Conservation (phyloP, 2,113 vertebrate species). For the Cyprinus carpio region DNA sequence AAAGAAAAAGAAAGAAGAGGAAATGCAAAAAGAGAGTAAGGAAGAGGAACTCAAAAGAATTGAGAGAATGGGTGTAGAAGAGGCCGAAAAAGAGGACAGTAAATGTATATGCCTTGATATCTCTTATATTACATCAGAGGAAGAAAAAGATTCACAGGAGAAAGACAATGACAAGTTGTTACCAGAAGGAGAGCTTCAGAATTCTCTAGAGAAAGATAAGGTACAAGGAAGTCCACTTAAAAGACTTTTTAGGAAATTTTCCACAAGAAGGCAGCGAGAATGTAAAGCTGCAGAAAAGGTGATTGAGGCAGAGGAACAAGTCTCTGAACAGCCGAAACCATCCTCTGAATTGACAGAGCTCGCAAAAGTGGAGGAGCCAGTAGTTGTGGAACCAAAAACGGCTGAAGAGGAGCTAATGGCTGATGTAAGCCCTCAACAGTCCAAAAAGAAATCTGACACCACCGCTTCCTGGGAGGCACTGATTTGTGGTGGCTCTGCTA, state of each 20-base stretch:
- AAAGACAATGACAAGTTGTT: not conserved
- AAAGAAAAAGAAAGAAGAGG: slow-evolving; percentile 84
- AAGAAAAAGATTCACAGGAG: slow-evolving; percentile 47
- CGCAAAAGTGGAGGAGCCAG: slow-evolving; percentile 71
- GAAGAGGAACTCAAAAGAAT: slow-evolving; percentile 60
- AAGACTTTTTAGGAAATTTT: slow-evolving; percentile 85
- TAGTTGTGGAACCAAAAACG: slow-evolving; percentile 75
- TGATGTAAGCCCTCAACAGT: slow-evolving; percentile 79
- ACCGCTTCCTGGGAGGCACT: slow-evolving; percentile 92
- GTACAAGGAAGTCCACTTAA: slow-evolving; percentile 85
- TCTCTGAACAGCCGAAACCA: slow-evolving; percentile 71
- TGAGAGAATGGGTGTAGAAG: slow-evolving; percentile 48
- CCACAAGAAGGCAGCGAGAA: slow-evolving; percentile 81
- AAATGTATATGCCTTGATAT: slow-evolving; percentile 45
- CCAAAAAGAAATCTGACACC: slow-evolving; percentile 84
- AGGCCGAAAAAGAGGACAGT: slow-evolving; percentile 51
- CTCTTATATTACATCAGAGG: slow-evolving; percentile 38
- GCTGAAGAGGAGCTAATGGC: slow-evolving; percentile 72
- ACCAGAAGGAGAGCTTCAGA: slow-evolving; percentile 75
- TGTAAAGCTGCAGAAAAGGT: slow-evolving; percentile 73
- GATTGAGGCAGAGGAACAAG: slow-evolving; percentile 78
- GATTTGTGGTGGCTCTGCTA: slow-evolving; percentile 87
- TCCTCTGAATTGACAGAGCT: slow-evolving; percentile 55
- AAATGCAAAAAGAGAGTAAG: slow-evolving; percentile 51
- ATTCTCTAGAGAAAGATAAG: slow-evolving; percentile 81